Conservation (phyloP, 2,888 invertebrate species). For the Calephelis perditalis region DNA sequence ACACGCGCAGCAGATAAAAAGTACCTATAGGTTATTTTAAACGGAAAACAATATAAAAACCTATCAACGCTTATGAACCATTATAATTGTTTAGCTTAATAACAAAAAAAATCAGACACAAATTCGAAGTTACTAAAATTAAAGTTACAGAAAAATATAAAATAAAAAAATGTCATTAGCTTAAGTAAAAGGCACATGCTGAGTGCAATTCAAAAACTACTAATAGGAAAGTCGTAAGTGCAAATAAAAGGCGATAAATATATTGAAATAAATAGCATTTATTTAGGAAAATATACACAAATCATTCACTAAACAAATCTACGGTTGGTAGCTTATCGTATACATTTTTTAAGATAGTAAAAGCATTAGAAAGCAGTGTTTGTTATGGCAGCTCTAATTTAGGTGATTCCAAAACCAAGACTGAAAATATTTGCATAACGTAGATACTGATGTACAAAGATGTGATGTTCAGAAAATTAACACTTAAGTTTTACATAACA, state of each 20-base stretch:
- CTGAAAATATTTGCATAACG: neutral
- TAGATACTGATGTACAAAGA: too few species aligned
- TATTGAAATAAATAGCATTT: constrained; percentile 43
- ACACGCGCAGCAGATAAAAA: too few species aligned
- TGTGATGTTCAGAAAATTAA: too few species aligned
- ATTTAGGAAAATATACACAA: constrained; percentile 38
- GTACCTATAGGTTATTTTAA: too few species aligned
- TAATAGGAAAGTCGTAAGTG: constrained; percentile 23
- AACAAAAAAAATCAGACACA: constrained; percentile 14
- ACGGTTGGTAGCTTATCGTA: constrained; percentile 21
- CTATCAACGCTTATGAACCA: neutral
- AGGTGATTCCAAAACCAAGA: constrained; percentile 7
- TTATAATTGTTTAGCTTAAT: neutral
- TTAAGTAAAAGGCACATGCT: constrained; percentile 4
- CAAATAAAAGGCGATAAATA: constrained; percentile 44
- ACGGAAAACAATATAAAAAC: too few species aligned
- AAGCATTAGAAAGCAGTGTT: constrained; percentile 58
- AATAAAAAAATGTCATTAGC: constrained; percentile 2
- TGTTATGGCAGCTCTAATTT: constrained; percentile 43
- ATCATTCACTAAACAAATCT: constrained; percentile 30
- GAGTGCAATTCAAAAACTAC: neutral
- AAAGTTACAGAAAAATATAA: constrained; percentile 9
- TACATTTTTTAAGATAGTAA: constrained; percentile 26
- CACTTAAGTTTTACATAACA: too few species aligned
- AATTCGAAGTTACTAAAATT: constrained; percentile 13